A percentile compares a stretch with the other conserved stretches of the same genome.
phyloP scores from a whole-genome alignment of 2,888 invertebrate genomes.

The Poecilobothrus nobilitatus region DNA sequence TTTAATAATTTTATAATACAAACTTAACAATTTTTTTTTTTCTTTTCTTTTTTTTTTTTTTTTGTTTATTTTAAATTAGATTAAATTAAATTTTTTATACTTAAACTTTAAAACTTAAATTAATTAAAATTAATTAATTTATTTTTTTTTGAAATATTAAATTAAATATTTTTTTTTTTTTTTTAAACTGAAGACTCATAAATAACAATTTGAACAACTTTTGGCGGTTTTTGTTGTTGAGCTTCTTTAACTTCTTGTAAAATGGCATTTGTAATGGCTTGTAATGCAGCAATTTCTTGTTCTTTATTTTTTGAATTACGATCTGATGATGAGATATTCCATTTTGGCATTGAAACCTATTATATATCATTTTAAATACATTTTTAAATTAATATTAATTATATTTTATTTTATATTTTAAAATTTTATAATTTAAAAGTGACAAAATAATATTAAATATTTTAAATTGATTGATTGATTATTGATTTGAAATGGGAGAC shows the following conservation, averaged over 20 bases:
- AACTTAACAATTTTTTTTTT: too few relatives aligned
- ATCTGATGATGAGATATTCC: constrained; percentile 44
- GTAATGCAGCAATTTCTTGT: constrained; percentile 58
- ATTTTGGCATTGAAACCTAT: constrained; percentile 65
- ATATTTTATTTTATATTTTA: too few relatives aligned
- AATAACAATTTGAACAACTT: constrained; percentile 71
- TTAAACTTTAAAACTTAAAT: too few relatives aligned
- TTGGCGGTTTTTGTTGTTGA: constrained; percentile 42
- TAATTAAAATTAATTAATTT: background rate
- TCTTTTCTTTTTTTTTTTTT: too few relatives aligned
- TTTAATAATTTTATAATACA: too few relatives aligned
- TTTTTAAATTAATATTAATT: background rate
- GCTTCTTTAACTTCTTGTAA: constrained; percentile 61
- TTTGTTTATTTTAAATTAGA: too few relatives aligned
- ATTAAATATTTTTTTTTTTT: background rate
- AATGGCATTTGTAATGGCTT: constrained; percentile 50
- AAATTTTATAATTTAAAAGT: too few relatives aligned
- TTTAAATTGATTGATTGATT: too few relatives aligned
- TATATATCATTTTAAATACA: background rate
- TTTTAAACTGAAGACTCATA: constrained; percentile 76
- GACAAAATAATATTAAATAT: too few relatives aligned
- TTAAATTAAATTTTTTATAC: too few relatives aligned
- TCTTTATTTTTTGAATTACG: constrained; percentile 57
- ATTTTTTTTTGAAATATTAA: background rate
- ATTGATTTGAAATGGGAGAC: too few relatives aligned